Evolutionary conservation across 2,797 vertebrate genomes (phyloP), one percentile per base, ranked within the genome.

Genomic region (Iguana delicatissima): DNA sequence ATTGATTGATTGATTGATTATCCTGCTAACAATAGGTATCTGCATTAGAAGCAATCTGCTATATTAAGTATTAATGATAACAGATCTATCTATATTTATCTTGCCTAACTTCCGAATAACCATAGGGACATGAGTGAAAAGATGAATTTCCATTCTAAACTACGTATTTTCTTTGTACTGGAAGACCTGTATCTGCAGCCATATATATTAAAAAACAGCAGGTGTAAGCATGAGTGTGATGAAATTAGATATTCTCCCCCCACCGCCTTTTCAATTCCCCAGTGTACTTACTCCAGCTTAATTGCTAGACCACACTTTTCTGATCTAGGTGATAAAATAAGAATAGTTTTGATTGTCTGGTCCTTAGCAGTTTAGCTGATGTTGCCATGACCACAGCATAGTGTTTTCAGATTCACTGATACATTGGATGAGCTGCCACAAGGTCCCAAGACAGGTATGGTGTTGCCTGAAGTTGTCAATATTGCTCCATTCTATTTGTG

Each of bases 51-150:
- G 91, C 91, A 73, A 73, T 52, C 42, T 87, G 59, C 18, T 0
- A 0, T n/a, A 69, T 73, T 85, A 76, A 0, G 52, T 72, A 90
- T 88, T 0, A 16, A 4, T 0, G 0, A 50, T 0, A 86, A 93
- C 93, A 42, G 69, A 83, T 69, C 2, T 80, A 3, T 87, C 90
- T 88, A 8, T 85, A 93, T 92, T 88, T 89, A 32, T 91, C 93
- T 92, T 86, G 16, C 16, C 89, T 57, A 89, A 52, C 1, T 93
- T 91, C 89, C n/a, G 86, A 83, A 90, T 35, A 85, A 72, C 69
- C 46, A 35, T 85, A 10, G 1, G 29, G 86, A 57, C 14, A 57
- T 32, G 26, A 79, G 24, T 4, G 1, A 7, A 82, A 73, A 89
- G 32, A 82, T 57, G 16, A 82, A 38, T 42, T 35, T 57, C 12